Evolutionary conservation across 2,888 invertebrate species (phyloP).

Genomic region (Keiferia lycopersicella): DNA sequence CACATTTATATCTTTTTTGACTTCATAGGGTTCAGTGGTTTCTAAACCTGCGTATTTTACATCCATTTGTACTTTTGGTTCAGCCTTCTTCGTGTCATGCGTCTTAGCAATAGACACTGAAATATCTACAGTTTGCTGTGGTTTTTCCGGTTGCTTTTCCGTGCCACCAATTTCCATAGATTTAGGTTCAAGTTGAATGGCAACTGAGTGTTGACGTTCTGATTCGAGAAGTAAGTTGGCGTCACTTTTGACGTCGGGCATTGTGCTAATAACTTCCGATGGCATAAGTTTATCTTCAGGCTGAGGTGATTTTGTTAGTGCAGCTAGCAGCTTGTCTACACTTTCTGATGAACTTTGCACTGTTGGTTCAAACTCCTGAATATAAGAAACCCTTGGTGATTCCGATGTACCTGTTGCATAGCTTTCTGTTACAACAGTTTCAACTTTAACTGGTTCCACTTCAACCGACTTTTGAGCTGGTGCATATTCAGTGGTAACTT

Average conservation of each 20-base stretch:
- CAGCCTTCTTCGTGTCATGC: constrained; percentile 42
- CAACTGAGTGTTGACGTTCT: constrained; percentile 55
- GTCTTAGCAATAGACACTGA: constrained; percentile 61
- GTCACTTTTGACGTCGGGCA: constrained; percentile 43
- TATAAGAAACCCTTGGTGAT: constrained; percentile 51
- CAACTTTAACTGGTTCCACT: constrained; percentile 50
- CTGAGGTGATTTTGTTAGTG: constrained; percentile 43
- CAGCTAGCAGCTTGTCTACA: constrained; percentile 47
- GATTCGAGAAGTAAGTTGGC: constrained; percentile 57
- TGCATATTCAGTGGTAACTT: constrained; percentile 38
- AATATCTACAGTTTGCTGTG: constrained; percentile 60
- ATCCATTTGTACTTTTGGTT: constrained; percentile 62
- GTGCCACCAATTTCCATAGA: constrained; percentile 11
- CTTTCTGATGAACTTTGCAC: constrained; percentile 50
- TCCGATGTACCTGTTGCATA: constrained; percentile 41
- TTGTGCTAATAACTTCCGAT: constrained; percentile 39
- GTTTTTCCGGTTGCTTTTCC: constrained; percentile 34
- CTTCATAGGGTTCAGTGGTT: constrained; percentile 47
- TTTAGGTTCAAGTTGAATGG: constrained; percentile 26
- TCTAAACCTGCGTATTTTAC: constrained; percentile 60
- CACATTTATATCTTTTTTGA: constrained; percentile 67
- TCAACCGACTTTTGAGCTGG: constrained; percentile 46
- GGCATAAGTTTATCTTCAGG: constrained; percentile 59
- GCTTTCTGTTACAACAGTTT: constrained; percentile 51
- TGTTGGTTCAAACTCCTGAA: constrained; percentile 53